A percentile compares a stretch with the other conserved stretches of the same genome.
Conservation (phyloP, 2,113 vertebrate species). For the Philantomba maxwellii region DNA sequence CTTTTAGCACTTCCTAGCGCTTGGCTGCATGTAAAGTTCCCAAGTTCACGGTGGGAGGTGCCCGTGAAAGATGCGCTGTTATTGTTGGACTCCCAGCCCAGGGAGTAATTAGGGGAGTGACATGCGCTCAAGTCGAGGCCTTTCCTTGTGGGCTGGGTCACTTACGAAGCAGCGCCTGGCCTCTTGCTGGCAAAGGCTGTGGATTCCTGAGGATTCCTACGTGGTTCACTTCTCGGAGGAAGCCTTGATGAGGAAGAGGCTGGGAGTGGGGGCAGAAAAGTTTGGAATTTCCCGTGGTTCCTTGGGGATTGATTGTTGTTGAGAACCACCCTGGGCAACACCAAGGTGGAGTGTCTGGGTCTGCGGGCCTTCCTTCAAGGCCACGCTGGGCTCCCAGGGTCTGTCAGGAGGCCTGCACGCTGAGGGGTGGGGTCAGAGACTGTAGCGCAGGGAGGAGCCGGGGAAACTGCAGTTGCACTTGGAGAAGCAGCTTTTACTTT, state of each 20-base stretch:
- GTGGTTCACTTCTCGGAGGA: neutral
- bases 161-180: neutral
- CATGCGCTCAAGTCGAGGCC: conserved; percentile 24
- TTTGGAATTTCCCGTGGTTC: conserved; percentile 36
- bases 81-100: conserved; percentile 47
- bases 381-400: neutral
- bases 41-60: conserved; percentile 47
- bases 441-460: neutral
- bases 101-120: conserved; percentile 38
- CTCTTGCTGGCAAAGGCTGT: conserved; percentile 48
- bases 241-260: conserved; percentile 5
- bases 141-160: conserved; percentile 18
- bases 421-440: neutral
- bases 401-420: neutral
- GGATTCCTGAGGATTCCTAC: conserved; percentile 34
- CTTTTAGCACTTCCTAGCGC: conserved; percentile 51
- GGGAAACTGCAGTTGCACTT: neutral
- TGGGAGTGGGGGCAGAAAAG: neutral
- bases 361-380: neutral
- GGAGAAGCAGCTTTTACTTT: neutral
- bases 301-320: neutral
- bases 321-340: neutral
- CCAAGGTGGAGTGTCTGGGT: neutral
- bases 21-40: conserved; percentile 45
- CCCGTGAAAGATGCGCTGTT: conserved; percentile 63